These are phyloP conservation scores for Drosophila bifasciata DNA, from an alignment of 1,140 invertebrate genomes.

Conservation along the genomic window DNA sequence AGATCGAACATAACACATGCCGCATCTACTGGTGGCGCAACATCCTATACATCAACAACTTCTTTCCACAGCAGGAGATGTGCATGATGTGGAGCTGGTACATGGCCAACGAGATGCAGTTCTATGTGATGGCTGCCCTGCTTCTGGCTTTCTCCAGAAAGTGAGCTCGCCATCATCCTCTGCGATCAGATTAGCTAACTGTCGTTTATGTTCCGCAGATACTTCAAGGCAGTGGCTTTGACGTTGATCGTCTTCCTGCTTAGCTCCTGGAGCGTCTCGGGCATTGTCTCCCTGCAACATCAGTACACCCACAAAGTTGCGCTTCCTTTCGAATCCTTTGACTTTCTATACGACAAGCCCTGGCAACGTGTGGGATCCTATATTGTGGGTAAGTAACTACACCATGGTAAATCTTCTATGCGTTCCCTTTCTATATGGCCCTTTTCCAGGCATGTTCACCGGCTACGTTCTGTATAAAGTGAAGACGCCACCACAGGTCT, in stretches of 20 bases:
- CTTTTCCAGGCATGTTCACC: slow-evolving; percentile 87
- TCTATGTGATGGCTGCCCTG: slow-evolving; percentile 90
- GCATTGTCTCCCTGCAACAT: slow-evolving; percentile 89
- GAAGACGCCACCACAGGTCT: slow-evolving; percentile 88
- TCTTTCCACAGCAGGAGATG: slow-evolving; percentile 91
- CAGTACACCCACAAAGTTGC: slow-evolving; percentile 91
- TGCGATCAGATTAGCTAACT: not conserved
- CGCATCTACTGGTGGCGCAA: slow-evolving; percentile 93
- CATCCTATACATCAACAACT: slow-evolving; percentile 91
- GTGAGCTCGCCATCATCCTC: slow-evolving; percentile 83
- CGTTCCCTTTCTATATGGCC: not conserved
- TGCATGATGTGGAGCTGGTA: slow-evolving; percentile 97
- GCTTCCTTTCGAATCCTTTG: slow-evolving; percentile 92
- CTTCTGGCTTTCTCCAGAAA: slow-evolving; percentile 90
- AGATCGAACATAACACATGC: slow-evolving; percentile 90
- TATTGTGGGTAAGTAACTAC: slow-evolving; percentile 87
- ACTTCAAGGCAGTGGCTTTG: slow-evolving; percentile 86
- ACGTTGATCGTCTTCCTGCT: slow-evolving; percentile 86
- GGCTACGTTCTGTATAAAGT: slow-evolving; percentile 90
- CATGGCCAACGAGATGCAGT: slow-evolving; percentile 96
- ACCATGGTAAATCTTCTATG: not conserved
- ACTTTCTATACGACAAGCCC: slow-evolving; percentile 93
- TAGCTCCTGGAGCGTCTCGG: slow-evolving; percentile 90
- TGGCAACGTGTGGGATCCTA: slow-evolving; percentile 93
- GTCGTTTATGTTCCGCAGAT: slow-evolving; percentile 80